Evolutionary conservation across 1,140 invertebrate genomes (phyloP), one percentile per base, ranked within the genome.

Genomic region (Berghia stephanieae): DNA sequence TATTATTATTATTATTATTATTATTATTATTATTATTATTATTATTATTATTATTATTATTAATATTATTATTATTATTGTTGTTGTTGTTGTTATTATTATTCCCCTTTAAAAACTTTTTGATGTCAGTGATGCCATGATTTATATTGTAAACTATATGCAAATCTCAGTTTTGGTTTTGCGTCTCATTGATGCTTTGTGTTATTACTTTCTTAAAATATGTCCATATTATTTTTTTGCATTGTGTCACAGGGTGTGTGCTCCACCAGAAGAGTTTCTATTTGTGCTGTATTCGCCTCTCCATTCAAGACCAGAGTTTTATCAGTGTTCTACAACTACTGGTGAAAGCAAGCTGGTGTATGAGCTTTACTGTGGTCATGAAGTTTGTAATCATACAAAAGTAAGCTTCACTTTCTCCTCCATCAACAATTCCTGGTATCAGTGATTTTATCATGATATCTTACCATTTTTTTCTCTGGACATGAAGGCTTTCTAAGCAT

Each of bases 221-320:
- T n/a, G n/a, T n/a, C n/a, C n/a, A n/a, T n/a, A n/a, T n/a, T n/a
- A n/a, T n/a, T n/a, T n/a, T n/a, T n/a, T 68, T 60, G 21, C 21
- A 18, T 60, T 72, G 73, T 38, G 76, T 27, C 82, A 43, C 79
- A 88, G 87, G 80, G 84, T 88, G 8, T 88, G 87, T 81, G 63
- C 77, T 34, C 82, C 86, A 16, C 85, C 87, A 63, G 85, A 87
- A 49, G 81, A 83, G 13, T 89, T 89, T 72, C 80, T 89, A 10
- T 63, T 89, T 31, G 83, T 88, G 27, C 79, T 89, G 36, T 89
- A 87, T 77, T 85, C 82, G 43, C 82, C 83, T 21, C 77, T 83
- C n/a, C 87, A 87, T 67, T 87, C 87, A 10, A 84, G 83, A 69
- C 87, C 87, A 18, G 85, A 87, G 75, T 89, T 89, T 75, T 89